Conservation (phyloP, 2,888 invertebrate genomes). For the Polydesmus complanatus region DNA sequence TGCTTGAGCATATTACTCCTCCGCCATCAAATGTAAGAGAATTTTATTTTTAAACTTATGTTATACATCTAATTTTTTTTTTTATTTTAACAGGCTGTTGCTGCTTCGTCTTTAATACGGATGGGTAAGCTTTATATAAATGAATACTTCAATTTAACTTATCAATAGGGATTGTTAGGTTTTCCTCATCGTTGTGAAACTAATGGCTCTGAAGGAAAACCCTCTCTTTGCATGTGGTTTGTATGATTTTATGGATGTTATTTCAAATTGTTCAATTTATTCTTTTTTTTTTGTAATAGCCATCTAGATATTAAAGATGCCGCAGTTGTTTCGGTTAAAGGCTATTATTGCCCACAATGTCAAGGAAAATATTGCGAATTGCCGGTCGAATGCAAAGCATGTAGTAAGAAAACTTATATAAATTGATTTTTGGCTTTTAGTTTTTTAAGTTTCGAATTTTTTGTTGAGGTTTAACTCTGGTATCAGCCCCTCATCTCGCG, state of each 20-base stretch:
- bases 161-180: conserved; percentile 23
- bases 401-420: conserved; percentile 40
- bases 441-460: conserved; percentile 14
- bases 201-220: conserved; percentile 42
- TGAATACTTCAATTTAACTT: not conserved
- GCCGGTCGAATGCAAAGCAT: conserved; percentile 91
- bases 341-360: conserved; percentile 57
- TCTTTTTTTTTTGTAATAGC: conserved; percentile 34
- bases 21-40: conserved; percentile 27
- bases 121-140: conserved; percentile 49
- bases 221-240: conserved; percentile 87
- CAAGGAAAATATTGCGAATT: conserved; percentile 94
- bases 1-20: conserved; percentile 38
- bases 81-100: conserved; percentile 14
- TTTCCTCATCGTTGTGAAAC: conserved; percentile 66
- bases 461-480: conserved; percentile 59
- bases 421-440: not conserved
- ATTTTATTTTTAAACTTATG: too few species aligned
- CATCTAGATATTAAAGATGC: conserved; percentile 50
- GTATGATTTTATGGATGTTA: too few species aligned
- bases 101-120: conserved; percentile 69
- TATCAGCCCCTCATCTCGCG: conserved; percentile 94
- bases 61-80: conserved; percentile 11
- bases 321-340: conserved; percentile 28
- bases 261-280: conserved; percentile 1